Conservation (phyloP, 2,113 vertebrate species). For the Chrysochloris asiatica region DNA sequence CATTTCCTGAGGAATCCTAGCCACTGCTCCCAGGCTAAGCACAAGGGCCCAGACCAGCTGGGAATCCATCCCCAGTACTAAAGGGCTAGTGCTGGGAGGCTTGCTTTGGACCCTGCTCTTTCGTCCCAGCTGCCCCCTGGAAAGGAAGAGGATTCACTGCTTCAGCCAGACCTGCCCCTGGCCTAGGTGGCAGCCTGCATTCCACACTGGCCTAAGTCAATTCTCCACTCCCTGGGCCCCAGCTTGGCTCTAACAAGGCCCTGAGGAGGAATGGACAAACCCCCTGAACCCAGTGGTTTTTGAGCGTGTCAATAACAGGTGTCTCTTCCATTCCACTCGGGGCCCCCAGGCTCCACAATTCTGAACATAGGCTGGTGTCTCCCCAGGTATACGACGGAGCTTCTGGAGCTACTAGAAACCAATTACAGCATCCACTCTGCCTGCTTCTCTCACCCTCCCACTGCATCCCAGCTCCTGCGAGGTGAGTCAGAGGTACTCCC, state of each 20-base stretch:
- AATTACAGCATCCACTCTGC: constrained; percentile 82
- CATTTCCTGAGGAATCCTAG: too few relatives aligned
- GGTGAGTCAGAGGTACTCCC: constrained; percentile 77
- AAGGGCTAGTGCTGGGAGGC: not conserved
- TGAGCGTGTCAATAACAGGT: not conserved
- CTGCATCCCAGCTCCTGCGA: constrained; percentile 80
- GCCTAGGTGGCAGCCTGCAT: not conserved
- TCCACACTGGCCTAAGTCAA: not conserved
- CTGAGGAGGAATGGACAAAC: not conserved
- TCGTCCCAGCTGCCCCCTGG: not conserved
- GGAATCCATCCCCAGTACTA: not conserved
- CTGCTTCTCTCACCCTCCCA: constrained; percentile 84
- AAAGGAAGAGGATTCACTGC: not conserved
- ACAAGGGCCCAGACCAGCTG: not conserved
- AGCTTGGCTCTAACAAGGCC: not conserved
- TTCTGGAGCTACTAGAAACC: constrained; percentile 81
- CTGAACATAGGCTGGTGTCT: constrained; percentile 37
- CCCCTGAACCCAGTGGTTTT: not conserved
- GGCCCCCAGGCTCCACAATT: not conserved
- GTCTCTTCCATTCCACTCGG: not conserved
- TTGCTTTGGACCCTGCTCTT: not conserved
- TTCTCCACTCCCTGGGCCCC: not conserved
- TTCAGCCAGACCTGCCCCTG: not conserved
- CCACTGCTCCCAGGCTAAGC: not conserved
- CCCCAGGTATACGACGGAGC: constrained; percentile 77